Base-by-base conservation (phyloP, 1,140 invertebrate genomes). In the Drosophila rufa region DNA sequence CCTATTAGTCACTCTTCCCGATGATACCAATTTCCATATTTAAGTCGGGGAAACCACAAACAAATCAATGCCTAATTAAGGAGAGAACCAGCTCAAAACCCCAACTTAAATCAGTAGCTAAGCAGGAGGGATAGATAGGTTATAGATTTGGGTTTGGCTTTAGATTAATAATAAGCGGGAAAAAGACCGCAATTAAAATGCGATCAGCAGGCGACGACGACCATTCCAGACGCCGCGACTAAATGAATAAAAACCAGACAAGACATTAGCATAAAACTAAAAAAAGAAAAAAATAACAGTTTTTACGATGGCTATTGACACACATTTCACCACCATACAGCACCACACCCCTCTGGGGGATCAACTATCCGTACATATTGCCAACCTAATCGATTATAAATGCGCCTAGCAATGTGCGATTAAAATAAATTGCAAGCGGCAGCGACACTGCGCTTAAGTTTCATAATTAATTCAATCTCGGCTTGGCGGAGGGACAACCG, bases 381-480 rank as follows among this genome's bases (percentile, higher is more conserved):
- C 55, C 65, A 33, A 56, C 53, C 85, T 80, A 91, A 91, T 91
- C 90, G 89, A 80, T 91, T 90, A 91, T 86, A 90, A 90, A 89
- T 92, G 90, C 84, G 87, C 51, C 79, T 87, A 79, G 79, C 68
- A 62, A 75, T 77, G 90, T 92, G 85, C 85, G 90, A 91, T 85
- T 86, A 91, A 92, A 86, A 92, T 83, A 92, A 92, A 92, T 92
- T 92, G 85, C 90, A 86, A 86, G 75, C 65, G 46, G 80, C 77
- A 79, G 79, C 68, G 64, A 65, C 36, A 40, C 67, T 75, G 50
- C 68, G 70, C 81, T 85, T 82, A 92, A 91, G 75, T 91, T 92
- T 85, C 82, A 92, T 92, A 92, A 92, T 92, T 92, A 92, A 92
- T 92, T 90, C 82, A 83, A 66, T 75, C 67, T 53, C 30, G 36